Evolutionary conservation across 1,140 invertebrate genomes (phyloP).

Genomic region (Drosophila kurseongensis): DNA sequence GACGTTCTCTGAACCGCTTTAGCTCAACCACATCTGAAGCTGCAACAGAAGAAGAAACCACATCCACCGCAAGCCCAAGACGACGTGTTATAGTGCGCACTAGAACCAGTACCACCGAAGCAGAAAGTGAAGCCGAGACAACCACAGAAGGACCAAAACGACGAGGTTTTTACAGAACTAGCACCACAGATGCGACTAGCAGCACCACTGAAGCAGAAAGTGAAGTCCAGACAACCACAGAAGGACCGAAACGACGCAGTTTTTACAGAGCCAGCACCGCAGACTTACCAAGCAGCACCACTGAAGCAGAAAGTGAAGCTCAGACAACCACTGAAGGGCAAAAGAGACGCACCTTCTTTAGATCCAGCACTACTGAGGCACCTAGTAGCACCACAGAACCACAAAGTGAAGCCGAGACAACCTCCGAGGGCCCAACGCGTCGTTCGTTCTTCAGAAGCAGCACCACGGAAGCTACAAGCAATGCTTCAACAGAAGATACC

Average conservation of each 20-base stretch:
- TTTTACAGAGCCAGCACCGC: constrained; percentile 13
- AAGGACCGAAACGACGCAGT: constrained; percentile 8
- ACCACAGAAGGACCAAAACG: constrained; percentile 3
- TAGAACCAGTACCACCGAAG: constrained; percentile 13
- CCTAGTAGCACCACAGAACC: not conserved
- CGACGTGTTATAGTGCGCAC: constrained; percentile 20
- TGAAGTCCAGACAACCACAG: not conserved
- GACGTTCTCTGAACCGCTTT: constrained; percentile 1
- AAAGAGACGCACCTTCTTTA: not conserved
- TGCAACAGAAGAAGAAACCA: constrained; percentile 8
- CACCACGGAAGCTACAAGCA: constrained; percentile 8
- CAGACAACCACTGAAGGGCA: not conserved
- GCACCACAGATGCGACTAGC: constrained; percentile 1
- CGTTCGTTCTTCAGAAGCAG: constrained; percentile 5
- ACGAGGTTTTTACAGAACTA: not conserved
- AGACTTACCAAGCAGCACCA: not conserved
- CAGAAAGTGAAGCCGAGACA: not conserved
- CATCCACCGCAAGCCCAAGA: not conserved
- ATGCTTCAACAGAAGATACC: not conserved
- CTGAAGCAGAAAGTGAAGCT: not conserved
- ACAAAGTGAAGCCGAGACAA: not conserved
- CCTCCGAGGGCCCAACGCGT: constrained; percentile 7
- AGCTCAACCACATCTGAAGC: constrained; percentile 8
- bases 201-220: not conserved
- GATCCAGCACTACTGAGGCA: constrained; percentile 5